These are phyloP conservation scores for Danio choprae DNA, from an alignment of 2,797 vertebrate genomes.

Conservation along the genomic window DNA sequence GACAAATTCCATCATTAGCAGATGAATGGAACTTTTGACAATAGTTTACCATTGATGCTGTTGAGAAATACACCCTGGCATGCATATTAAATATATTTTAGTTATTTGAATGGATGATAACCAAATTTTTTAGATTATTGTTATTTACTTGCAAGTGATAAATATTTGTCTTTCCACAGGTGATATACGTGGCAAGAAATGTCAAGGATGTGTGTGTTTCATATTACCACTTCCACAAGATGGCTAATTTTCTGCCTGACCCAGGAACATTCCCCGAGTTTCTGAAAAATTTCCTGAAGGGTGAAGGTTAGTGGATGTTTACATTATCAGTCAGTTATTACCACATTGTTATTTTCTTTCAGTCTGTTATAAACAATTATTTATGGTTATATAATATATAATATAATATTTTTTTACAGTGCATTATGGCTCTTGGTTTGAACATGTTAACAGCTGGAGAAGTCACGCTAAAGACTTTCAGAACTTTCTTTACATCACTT, in stretches of 20 bases:
- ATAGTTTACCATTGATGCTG: too few relatives aligned
- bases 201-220: constrained; percentile 88
- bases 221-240: constrained; percentile 86
- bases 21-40: too few relatives aligned
- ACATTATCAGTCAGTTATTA: neutral
- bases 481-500: constrained; percentile 81
- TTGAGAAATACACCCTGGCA: too few relatives aligned
- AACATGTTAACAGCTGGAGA: constrained; percentile 87
- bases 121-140: too few relatives aligned
- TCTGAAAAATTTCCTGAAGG: constrained; percentile 78
- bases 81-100: too few relatives aligned
- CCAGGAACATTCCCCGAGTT: constrained; percentile 79
- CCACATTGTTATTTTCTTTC: neutral
- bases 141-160: neutral
- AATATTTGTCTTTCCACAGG: constrained; percentile 65
- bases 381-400: too few relatives aligned
- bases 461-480: constrained; percentile 67
- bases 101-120: too few relatives aligned
- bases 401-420: constrained; percentile 78
- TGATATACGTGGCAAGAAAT: constrained; percentile 88
- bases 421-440: constrained; percentile 88
- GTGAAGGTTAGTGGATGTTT: constrained; percentile 72
- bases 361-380: neutral
- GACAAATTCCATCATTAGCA: too few relatives aligned
- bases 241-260: constrained; percentile 86